phyloP scores from a whole-genome alignment of 2,797 vertebrate genomes.

The Bufotes viridis region DNA sequence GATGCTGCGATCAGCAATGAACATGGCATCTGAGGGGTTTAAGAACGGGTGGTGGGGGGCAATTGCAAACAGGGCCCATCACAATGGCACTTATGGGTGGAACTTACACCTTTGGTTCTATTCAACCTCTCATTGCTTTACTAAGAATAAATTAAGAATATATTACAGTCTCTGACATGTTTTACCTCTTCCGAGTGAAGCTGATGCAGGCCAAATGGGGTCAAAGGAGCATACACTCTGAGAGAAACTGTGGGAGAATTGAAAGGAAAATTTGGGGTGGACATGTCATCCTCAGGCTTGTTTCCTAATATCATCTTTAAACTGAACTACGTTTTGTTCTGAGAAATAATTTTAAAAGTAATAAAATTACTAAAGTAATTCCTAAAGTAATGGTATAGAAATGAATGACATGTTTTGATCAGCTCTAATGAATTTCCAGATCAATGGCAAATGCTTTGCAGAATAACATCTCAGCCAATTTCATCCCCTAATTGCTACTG shows the following conservation, averaged over 20 bases:
- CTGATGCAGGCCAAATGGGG: too few species aligned
- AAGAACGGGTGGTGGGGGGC: too few species aligned
- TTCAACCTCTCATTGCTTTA: too few species aligned
- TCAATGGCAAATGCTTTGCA: constrained; percentile 1
- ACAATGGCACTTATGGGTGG: too few species aligned
- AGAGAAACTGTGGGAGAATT: not conserved
- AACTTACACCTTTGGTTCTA: too few species aligned
- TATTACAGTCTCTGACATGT: too few species aligned
- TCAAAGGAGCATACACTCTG: too few species aligned
- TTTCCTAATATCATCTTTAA: not conserved
- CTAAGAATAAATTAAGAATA: too few species aligned
- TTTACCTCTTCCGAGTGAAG: too few species aligned
- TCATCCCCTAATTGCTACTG: constrained; percentile 15
- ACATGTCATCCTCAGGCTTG: not conserved
- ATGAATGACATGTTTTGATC: constrained; percentile 4
- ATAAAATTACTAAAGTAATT: not conserved
- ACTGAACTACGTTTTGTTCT: not conserved
- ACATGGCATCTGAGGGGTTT: too few species aligned
- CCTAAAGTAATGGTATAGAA: not conserved
- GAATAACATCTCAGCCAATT: not conserved
- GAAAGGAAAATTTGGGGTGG: not conserved
- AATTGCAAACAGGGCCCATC: too few species aligned
- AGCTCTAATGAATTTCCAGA: not conserved
- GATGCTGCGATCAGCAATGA: too few species aligned
- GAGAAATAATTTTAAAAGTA: not conserved